Percentiles rank a stretch among this genome's conserved stretches.
Evolutionary conservation across 2,113 vertebrate species (phyloP).

Genomic region (Nannospalax galili): DNA sequence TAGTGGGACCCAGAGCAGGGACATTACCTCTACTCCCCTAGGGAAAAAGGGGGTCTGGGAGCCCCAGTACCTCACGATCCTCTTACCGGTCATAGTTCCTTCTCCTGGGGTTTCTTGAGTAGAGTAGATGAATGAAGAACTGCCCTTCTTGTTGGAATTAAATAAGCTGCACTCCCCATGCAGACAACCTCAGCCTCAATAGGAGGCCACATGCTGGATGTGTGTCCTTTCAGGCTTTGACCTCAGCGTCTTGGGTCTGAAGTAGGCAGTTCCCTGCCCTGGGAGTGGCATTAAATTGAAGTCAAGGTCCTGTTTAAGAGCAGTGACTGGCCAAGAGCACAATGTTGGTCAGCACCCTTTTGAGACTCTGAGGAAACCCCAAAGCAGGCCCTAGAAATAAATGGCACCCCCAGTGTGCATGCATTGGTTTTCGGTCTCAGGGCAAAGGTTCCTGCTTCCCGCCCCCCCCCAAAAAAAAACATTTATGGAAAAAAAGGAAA

Average conservation of each 20-base stretch:
- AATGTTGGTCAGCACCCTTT: not conserved
- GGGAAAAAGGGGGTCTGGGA: not conserved
- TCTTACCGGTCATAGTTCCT: not conserved
- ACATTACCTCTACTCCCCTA: not conserved
- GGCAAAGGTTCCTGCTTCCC: not conserved
- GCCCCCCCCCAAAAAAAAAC: not conserved
- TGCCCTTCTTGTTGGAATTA: not conserved
- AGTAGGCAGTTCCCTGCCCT: not conserved
- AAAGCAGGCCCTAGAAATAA: not conserved
- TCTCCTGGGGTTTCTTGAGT: not conserved
- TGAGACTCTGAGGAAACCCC: not conserved
- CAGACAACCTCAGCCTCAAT: not conserved
- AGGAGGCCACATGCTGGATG: not conserved
- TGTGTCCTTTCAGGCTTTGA: not conserved
- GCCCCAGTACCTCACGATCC: not conserved
- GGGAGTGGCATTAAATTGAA: not conserved
- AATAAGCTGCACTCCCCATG: not conserved
- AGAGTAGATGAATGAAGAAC: not conserved
- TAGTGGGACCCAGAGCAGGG: not conserved
- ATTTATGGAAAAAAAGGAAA: not conserved
- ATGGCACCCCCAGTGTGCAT: too few relatives aligned
- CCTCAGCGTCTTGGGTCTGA: not conserved
- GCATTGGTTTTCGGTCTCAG: not conserved
- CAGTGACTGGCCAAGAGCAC: not conserved
- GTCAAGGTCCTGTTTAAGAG: not conserved